Percentiles rank a stretch among this genome's conserved stretches.
phyloP scores from a whole-genome alignment of 1,140 invertebrate genomes.

The Hycleus phaleratus region DNA sequence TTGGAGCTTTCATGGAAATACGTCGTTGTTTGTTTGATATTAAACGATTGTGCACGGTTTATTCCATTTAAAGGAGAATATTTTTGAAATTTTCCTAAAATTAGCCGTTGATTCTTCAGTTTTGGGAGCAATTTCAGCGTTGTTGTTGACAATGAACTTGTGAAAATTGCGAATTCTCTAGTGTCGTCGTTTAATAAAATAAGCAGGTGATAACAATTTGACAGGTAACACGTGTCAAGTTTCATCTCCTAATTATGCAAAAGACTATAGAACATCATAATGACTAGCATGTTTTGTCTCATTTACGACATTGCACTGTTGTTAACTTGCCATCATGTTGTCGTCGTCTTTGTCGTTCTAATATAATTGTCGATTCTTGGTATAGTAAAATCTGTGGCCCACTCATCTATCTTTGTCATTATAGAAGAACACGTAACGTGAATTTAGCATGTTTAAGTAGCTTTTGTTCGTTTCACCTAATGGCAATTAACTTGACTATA shows the following conservation, averaged over 20 bases:
- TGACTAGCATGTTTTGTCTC: slow-evolving; percentile 16
- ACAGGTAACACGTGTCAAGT: slow-evolving; percentile 19
- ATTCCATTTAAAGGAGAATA: too few relatives aligned
- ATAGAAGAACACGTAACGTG: slow-evolving; percentile 6
- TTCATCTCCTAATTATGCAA: slow-evolving; percentile 19
- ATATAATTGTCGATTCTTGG: slow-evolving; percentile 12
- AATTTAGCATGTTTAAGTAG: slow-evolving; percentile 11
- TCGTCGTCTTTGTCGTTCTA: not conserved
- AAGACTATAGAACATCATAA: slow-evolving; percentile 10
- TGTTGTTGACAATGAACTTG: too few relatives aligned
- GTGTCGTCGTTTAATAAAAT: too few relatives aligned
- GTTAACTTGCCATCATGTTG: slow-evolving; percentile 1
- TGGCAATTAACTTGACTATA: slow-evolving; percentile 22
- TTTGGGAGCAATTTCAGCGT: too few relatives aligned
- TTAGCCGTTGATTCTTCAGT: too few relatives aligned
- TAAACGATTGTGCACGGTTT: too few relatives aligned
- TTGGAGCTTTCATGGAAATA: too few relatives aligned
- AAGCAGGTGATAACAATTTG: slow-evolving; percentile 18
- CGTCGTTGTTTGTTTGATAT: too few relatives aligned
- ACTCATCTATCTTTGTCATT: slow-evolving; percentile 14
- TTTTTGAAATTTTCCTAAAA: too few relatives aligned
- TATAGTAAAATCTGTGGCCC: not conserved
- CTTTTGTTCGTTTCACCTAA: slow-evolving; percentile 16
- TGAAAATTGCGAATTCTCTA: too few relatives aligned
- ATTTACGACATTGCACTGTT: not conserved